Evolutionary conservation across 2,113 vertebrate species (phyloP).

Genomic region (Heloderma charlesbogerti): DNA sequence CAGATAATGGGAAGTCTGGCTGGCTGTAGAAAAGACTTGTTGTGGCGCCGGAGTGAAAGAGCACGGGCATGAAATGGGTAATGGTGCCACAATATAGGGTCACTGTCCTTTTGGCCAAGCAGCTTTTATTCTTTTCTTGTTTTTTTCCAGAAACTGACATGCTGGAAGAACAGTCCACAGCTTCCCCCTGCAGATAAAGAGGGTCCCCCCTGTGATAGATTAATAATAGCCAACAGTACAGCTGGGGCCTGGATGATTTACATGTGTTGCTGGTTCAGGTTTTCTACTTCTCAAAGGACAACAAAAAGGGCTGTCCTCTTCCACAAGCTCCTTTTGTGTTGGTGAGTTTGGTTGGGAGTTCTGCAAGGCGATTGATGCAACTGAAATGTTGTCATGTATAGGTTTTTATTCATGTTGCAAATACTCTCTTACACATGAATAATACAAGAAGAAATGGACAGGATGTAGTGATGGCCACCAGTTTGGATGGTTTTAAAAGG

Average conservation of each 20-base stretch:
- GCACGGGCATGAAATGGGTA: not conserved
- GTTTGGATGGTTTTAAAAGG: no score
- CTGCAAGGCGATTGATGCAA: not conserved
- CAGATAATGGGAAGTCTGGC: not conserved
- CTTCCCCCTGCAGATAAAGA: not conserved
- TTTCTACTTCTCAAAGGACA: not conserved
- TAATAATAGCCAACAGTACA: not conserved
- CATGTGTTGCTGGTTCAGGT: no score
- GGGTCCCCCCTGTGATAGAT: not conserved
- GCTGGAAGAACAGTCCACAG: not conserved
- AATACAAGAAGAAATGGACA: conserved; percentile 39
- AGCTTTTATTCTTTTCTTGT: not conserved
- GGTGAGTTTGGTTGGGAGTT: not conserved
- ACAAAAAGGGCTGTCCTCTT: not conserved
- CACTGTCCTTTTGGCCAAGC: not conserved
- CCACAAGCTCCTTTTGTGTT: not conserved
- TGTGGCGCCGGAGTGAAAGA: not conserved
- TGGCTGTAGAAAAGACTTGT: not conserved
- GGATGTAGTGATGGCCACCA: no score
- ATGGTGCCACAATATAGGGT: not conserved
- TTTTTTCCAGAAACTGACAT: not conserved
- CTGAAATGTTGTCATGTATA: not conserved
- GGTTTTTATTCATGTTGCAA: conserved; percentile 6
- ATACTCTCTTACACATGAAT: conserved; percentile 22
- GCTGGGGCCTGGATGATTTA: not conserved